Conservation (phyloP, 2,113 vertebrate species). For the Eclectus roratus region DNA sequence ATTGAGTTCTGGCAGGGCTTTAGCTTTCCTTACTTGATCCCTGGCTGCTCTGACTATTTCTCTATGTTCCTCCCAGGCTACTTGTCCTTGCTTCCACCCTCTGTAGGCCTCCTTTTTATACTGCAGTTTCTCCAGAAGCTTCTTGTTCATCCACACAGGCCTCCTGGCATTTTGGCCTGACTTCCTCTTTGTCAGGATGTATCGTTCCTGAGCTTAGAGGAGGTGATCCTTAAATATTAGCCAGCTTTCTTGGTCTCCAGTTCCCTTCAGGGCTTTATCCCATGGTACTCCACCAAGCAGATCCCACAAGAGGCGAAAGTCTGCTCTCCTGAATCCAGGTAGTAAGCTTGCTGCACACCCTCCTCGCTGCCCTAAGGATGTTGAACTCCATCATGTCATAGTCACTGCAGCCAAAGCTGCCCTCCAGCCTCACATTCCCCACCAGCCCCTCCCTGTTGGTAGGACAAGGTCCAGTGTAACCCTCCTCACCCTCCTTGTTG, state of each 20-base stretch:
- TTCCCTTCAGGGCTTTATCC: no score
- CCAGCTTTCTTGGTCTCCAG: not conserved
- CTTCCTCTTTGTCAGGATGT: not conserved
- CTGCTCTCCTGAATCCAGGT: not conserved
- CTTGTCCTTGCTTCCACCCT: not conserved
- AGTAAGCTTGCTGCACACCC: not conserved
- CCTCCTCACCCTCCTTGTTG: not conserved
- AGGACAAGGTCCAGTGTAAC: not conserved
- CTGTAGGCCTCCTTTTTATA: not conserved
- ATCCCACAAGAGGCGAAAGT: not conserved
- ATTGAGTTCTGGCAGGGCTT: not conserved
- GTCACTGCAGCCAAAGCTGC: not conserved
- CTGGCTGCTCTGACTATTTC: not conserved
- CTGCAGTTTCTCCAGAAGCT: not conserved
- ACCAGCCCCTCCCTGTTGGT: not conserved
- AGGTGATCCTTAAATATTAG: not conserved
- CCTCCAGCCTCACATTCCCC: not conserved
- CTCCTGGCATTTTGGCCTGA: not conserved
- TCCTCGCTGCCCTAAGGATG: not conserved
- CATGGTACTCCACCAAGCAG: not conserved
- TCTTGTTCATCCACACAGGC: not conserved
- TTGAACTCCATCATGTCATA: not conserved
- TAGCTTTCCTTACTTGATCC: not conserved
- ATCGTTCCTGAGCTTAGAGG: not conserved
- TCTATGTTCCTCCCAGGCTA: not conserved